Conservation (phyloP, 2,113 vertebrate species). For the Glareola pratincola region DNA sequence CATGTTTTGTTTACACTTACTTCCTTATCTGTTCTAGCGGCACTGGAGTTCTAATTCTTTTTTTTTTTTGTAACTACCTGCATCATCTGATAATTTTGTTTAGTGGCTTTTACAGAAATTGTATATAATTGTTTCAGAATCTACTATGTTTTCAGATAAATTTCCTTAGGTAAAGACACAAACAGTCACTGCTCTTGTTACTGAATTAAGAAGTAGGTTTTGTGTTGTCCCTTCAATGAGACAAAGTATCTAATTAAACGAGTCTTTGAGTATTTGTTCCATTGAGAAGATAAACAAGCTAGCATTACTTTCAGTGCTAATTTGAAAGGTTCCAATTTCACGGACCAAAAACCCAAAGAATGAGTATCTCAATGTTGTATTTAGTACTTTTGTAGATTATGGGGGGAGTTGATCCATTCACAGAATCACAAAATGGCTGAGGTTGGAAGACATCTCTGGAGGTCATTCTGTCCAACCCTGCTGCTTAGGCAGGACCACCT, state of each 20-base stretch:
- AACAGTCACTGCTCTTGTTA: neutral
- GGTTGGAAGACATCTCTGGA: neutral
- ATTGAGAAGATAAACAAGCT: neutral
- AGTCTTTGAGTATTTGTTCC: neutral
- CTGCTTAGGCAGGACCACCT: neutral
- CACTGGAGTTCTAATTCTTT: neutral
- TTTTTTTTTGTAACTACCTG: neutral
- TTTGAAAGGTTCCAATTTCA: neutral
- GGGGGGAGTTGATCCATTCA: neutral
- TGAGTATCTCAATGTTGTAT: neutral
- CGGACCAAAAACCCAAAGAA: neutral
- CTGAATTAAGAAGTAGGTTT: neutral
- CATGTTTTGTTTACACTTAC: neutral
- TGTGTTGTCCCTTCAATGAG: neutral
- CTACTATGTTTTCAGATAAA: neutral
- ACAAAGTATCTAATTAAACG: neutral
- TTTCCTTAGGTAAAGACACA: neutral
- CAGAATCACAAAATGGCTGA: neutral
- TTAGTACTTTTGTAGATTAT: neutral
- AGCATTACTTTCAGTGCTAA: neutral
- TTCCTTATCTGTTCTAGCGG: neutral
- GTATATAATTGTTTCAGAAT: neutral
- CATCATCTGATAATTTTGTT: neutral
- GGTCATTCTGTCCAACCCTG: too few species aligned
- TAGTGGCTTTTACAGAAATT: neutral